Conservation (phyloP, 23 tunicate genomes). For the Oikopleura dioica region DNA sequence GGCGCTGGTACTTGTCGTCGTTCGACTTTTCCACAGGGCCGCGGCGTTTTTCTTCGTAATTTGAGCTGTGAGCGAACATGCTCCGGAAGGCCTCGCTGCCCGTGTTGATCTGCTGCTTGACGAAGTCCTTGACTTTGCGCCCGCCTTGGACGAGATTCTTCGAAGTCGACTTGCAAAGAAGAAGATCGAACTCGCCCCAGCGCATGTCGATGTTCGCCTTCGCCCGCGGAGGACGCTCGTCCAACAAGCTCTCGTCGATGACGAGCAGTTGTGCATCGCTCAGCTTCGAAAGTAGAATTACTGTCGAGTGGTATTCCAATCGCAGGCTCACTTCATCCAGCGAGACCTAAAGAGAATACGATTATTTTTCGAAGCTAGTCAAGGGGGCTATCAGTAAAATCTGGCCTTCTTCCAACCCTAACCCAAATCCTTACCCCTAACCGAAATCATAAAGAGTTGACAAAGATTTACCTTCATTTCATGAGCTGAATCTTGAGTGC, state of each 20-base stretch:
- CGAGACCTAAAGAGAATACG: not conserved
- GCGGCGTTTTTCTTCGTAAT: not conserved
- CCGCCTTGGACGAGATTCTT: not conserved
- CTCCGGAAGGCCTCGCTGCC: not conserved
- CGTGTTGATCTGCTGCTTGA: not conserved
- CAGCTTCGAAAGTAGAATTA: not conserved
- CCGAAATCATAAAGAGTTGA: too few species aligned
- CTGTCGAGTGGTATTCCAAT: not conserved
- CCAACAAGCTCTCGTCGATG: not conserved
- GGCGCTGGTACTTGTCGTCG: constrained; percentile 42
- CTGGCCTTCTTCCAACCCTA: too few species aligned
- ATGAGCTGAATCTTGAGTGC: not conserved
- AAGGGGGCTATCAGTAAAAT: too few species aligned
- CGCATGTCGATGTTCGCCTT: not conserved
- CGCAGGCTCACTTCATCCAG: not conserved
- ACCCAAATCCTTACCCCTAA: too few species aligned
- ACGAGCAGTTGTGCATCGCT: not conserved
- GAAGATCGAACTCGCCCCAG: not conserved
- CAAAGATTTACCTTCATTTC: too few species aligned
- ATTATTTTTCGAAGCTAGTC: too few species aligned
- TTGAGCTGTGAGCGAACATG: not conserved
- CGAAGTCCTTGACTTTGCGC: not conserved
- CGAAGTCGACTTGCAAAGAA: not conserved
- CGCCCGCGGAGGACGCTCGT: not conserved
- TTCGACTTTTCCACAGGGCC: not conserved